A percentile compares a stretch with the other conserved stretches of the same genome.
Evolutionary conservation across 1,140 invertebrate genomes (phyloP).

Genomic region (Augochlora pura): DNA sequence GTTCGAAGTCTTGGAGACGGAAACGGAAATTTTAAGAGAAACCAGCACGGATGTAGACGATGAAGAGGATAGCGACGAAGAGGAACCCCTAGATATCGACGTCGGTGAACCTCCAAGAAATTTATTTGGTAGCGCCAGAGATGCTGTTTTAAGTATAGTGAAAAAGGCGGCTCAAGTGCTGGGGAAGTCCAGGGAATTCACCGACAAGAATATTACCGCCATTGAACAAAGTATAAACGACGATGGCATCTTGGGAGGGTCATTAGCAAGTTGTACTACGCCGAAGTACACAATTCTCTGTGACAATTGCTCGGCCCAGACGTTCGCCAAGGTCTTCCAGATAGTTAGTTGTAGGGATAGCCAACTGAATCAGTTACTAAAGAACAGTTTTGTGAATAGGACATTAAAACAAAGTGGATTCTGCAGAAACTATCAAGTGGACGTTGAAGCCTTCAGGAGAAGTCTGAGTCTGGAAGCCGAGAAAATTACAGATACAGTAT

Average conservation of each 20-base stretch:
- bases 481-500: slow-evolving; percentile 40
- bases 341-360: slow-evolving; percentile 84
- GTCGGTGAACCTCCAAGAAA: slow-evolving; percentile 81
- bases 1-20: slow-evolving; percentile 92
- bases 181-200: slow-evolving; percentile 85
- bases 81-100: slow-evolving; percentile 76
- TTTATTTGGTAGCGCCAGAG: slow-evolving; percentile 90
- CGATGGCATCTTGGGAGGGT: slow-evolving; percentile 57
- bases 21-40: slow-evolving; percentile 82
- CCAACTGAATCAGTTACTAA: slow-evolving; percentile 81
- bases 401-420: slow-evolving; percentile 80
- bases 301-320: slow-evolving; percentile 85
- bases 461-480: slow-evolving; percentile 70
- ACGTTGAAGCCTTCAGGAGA: slow-evolving; percentile 78
- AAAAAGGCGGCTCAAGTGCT: slow-evolving; percentile 92
- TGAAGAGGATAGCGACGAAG: slow-evolving; percentile 83
- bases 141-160: slow-evolving; percentile 92
- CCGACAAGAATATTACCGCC: slow-evolving; percentile 78
- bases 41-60: slow-evolving; percentile 82
- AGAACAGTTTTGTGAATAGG: slow-evolving; percentile 80
- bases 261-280: slow-evolving; percentile 80
- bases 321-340: slow-evolving; percentile 84
- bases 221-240: slow-evolving; percentile 72
- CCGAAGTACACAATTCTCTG: slow-evolving; percentile 87
- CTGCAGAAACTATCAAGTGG: slow-evolving; percentile 79